Percentiles rank a stretch among this genome's conserved stretches.
phyloP scores from a whole-genome alignment of 2,888 invertebrate genomes.

The Lochmaea capreae region DNA sequence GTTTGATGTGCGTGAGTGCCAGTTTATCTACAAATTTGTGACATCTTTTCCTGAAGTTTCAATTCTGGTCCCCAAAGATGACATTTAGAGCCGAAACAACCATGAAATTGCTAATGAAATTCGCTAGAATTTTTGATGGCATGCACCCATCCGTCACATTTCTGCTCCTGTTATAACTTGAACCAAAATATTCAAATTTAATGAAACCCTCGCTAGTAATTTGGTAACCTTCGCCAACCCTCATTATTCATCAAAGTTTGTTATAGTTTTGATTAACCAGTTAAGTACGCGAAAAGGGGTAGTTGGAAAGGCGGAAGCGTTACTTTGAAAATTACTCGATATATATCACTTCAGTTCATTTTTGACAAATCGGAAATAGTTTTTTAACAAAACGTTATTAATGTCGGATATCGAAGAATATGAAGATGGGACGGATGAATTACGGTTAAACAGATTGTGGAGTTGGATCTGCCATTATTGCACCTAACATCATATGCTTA shows the following conservation, averaged over 20 bases:
- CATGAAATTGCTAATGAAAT: conserved; percentile 24
- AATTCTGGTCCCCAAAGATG: not conserved
- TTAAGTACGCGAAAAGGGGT: conserved; percentile 20
- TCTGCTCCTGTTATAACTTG: conserved; percentile 24
- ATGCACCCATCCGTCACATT: conserved; percentile 32
- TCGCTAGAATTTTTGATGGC: conserved; percentile 28
- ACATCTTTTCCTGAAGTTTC: too few species aligned
- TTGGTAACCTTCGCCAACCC: conserved; percentile 33
- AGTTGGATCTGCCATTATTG: too few species aligned
- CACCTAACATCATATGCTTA: too few species aligned
- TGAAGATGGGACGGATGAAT: not conserved
- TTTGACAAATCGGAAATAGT: conserved; percentile 7
- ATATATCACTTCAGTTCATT: conserved; percentile 1
- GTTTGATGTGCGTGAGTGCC: too few species aligned
- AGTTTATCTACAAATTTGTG: too few species aligned
- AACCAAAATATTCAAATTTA: conserved; percentile 35
- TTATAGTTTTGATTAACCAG: conserved; percentile 38
- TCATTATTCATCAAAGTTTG: conserved; percentile 40
- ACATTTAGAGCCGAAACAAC: conserved; percentile 11
- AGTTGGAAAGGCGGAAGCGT: not conserved
- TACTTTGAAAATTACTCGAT: conserved; percentile 16
- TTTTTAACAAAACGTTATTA: not conserved
- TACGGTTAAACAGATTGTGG: too few species aligned
- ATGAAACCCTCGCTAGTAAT: conserved; percentile 36
- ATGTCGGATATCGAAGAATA: not conserved